These are phyloP conservation scores for Heterochromis multidens DNA, from an alignment of 2,113 vertebrate species.

Conservation along the genomic window DNA sequence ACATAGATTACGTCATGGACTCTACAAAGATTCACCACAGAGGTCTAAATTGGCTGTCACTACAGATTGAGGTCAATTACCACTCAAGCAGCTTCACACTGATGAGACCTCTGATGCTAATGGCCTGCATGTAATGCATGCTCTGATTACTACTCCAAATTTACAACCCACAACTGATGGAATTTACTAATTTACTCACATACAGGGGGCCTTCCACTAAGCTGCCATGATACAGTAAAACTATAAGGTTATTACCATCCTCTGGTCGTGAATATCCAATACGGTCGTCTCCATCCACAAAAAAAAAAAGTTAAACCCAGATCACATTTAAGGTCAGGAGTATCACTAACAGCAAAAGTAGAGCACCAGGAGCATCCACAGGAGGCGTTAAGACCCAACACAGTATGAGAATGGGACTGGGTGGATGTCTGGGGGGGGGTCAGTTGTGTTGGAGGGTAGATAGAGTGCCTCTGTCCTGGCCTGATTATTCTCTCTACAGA, in stretches of 20 bases:
- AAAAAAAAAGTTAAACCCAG: not conserved
- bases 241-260: not conserved
- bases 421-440: not conserved
- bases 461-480: slow-evolving; percentile 53
- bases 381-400: not conserved
- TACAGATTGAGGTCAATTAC: not conserved
- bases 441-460: not conserved
- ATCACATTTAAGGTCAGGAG: slow-evolving; percentile 7
- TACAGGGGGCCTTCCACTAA: not conserved
- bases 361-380: not conserved
- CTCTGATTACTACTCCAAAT: not conserved
- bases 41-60: not conserved
- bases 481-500: slow-evolving; percentile 63
- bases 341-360: not conserved
- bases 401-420: not conserved
- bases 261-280: not conserved
- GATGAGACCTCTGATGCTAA: not conserved
- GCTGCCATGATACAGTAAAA: not conserved
- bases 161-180: not conserved
- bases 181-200: not conserved
- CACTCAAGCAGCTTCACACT: not conserved
- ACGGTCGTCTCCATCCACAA: not conserved
- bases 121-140: not conserved
- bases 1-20: not conserved
- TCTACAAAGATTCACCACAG: too few relatives aligned